Percentiles rank a stretch among this genome's conserved stretches.
Evolutionary conservation across 2,113 vertebrate genomes (phyloP).

Genomic region (Notarius quadriscutis): DNA sequence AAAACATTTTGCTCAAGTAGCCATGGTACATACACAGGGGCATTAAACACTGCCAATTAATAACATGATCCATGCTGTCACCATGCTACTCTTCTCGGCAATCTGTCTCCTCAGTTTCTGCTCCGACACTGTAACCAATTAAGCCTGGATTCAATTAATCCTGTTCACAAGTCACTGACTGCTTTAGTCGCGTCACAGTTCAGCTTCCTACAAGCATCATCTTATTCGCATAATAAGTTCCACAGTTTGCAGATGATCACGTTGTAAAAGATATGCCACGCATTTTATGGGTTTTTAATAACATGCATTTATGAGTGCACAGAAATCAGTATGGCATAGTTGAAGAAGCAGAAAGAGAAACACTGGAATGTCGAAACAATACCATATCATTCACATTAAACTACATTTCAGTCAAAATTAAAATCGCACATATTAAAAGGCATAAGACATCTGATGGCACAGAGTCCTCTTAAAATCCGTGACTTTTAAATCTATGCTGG

Average conservation of each 20-base stretch:
- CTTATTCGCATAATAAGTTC: not conserved
- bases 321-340: not conserved
- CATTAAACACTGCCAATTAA: slow-evolving; percentile 37
- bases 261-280: slow-evolving; percentile 25
- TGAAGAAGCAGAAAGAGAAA: not conserved
- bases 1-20: not conserved
- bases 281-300: slow-evolving; percentile 9
- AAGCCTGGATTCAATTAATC: slow-evolving; percentile 49
- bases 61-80: slow-evolving; percentile 40
- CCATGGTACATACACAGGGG: not conserved
- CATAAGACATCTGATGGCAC: slow-evolving; percentile 20
- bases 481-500: slow-evolving; percentile 55
- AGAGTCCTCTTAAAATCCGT: slow-evolving; percentile 27
- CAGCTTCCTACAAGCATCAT: slow-evolving; percentile 9
- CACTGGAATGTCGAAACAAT: slow-evolving; percentile 10
- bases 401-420: not conserved
- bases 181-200: slow-evolving; percentile 41
- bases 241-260: slow-evolving; percentile 21
- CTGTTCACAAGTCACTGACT: slow-evolving; percentile 37
- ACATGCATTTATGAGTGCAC: not conserved
- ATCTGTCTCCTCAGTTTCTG: slow-evolving; percentile 39
- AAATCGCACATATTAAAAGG: not conserved
- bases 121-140: slow-evolving; percentile 37
- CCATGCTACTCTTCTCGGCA: slow-evolving; percentile 6
- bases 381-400: not conserved